Percentiles rank a stretch among this genome's conserved stretches.
These are phyloP conservation scores for Saimiri boliviensis DNA, from an alignment of 2,113 vertebrate species.

Conservation along the genomic window DNA sequence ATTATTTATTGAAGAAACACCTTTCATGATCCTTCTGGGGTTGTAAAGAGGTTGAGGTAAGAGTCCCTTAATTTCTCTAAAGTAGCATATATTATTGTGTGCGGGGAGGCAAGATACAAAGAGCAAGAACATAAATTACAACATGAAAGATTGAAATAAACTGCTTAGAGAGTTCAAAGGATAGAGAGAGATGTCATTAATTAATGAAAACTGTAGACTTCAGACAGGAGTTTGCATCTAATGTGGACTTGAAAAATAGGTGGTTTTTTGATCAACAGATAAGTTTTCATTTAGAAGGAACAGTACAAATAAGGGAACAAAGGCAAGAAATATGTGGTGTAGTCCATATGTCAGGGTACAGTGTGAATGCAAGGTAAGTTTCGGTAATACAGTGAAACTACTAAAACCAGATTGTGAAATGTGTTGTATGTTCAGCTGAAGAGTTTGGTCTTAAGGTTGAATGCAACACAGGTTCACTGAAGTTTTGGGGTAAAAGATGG, in stretches of 20 bases:
- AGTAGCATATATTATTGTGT: background rate
- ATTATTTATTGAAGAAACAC: background rate
- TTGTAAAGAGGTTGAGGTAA: background rate
- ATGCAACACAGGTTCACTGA: background rate
- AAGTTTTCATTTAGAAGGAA: background rate
- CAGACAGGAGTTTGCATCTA: background rate
- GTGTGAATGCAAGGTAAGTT: background rate
- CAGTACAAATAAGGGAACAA: background rate
- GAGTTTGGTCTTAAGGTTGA: background rate
- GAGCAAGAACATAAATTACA: background rate
- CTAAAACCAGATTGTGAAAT: background rate
- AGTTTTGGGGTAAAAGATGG: background rate
- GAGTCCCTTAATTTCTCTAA: background rate
- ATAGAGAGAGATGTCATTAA: background rate
- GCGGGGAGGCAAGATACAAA: background rate
- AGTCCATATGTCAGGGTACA: background rate
- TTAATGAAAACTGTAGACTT: background rate
- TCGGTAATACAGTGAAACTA: background rate
- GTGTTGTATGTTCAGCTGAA: background rate
- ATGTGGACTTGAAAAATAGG: background rate
- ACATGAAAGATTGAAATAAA: background rate
- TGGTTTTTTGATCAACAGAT: background rate
- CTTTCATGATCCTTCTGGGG: background rate
- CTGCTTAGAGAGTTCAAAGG: background rate
- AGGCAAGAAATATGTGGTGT: background rate